Evolutionary conservation across 2,113 vertebrate species (phyloP).

Genomic region (Dasyornis broadbenti): DNA sequence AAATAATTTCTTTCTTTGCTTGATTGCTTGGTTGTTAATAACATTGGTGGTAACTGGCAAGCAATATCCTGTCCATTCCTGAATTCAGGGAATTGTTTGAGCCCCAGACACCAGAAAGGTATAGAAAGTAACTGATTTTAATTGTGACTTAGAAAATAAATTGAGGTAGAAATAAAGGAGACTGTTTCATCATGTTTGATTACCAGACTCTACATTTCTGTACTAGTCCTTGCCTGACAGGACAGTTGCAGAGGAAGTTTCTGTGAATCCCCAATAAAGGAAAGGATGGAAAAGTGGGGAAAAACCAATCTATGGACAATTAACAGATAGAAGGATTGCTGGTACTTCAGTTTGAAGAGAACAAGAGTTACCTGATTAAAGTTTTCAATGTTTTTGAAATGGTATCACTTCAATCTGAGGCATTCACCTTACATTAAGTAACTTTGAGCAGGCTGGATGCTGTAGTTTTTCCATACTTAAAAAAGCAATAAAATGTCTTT

Average conservation of each 20-base stretch:
- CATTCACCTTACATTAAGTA: background rate
- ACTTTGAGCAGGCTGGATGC: background rate
- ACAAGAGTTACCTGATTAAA: background rate
- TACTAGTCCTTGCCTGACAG: background rate
- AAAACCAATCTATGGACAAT: background rate
- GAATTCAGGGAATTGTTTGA: background rate
- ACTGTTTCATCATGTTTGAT: background rate
- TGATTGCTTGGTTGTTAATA: background rate
- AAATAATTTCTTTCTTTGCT: background rate
- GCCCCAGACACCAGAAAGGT: background rate
- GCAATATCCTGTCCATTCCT: background rate
- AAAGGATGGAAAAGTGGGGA: background rate
- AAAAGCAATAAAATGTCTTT: constrained; percentile 60
- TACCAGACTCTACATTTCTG: background rate
- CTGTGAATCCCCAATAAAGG: background rate
- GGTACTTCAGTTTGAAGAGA: background rate
- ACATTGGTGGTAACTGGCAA: background rate
- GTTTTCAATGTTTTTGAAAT: background rate
- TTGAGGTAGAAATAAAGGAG: background rate
- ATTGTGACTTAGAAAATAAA: background rate
- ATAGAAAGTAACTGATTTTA: background rate
- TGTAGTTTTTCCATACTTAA: constrained; percentile 30
- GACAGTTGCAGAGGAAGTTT: background rate
- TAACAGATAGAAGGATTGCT: background rate
- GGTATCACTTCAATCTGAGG: background rate